Conservation (phyloP, 2,113 vertebrate genomes). For the Turdus rufiventris region DNA sequence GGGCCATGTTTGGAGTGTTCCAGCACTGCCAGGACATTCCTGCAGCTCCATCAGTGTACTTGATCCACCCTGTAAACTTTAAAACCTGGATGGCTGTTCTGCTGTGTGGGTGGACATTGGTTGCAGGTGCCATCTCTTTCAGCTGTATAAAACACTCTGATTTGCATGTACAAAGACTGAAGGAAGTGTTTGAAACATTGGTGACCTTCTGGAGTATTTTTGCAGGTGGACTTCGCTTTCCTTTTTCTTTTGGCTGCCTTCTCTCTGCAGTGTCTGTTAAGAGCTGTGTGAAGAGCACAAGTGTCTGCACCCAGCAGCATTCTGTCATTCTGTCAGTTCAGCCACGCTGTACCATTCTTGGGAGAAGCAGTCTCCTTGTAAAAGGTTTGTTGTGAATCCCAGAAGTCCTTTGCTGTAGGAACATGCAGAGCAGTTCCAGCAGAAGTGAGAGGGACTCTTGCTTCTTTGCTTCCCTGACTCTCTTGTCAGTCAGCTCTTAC, state of each 20-base stretch:
- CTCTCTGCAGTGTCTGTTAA: neutral
- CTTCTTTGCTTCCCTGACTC: neutral
- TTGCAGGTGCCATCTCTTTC: neutral
- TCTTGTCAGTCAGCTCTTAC: neutral
- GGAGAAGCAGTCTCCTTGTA: neutral
- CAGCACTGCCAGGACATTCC: neutral
- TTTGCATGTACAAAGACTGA: neutral
- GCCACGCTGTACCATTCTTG: neutral
- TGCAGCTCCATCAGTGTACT: neutral
- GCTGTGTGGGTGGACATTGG: accelerated
- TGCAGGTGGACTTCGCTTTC: neutral
- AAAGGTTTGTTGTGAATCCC: neutral
- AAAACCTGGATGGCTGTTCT: accelerated
- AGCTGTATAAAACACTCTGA: neutral
- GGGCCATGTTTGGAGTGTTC: neutral
- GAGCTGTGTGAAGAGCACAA: neutral
- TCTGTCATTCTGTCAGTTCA: neutral
- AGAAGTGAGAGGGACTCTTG: neutral
- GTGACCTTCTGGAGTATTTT: neutral
- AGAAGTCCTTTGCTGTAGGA: neutral
- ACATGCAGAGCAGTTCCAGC: neutral
- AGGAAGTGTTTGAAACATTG: neutral
- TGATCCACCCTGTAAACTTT: accelerated
- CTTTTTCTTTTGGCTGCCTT: neutral
- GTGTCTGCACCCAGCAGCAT: neutral